phyloP scores from a whole-genome alignment of 2,888 invertebrate genomes.

The Oscheius sp. region DNA sequence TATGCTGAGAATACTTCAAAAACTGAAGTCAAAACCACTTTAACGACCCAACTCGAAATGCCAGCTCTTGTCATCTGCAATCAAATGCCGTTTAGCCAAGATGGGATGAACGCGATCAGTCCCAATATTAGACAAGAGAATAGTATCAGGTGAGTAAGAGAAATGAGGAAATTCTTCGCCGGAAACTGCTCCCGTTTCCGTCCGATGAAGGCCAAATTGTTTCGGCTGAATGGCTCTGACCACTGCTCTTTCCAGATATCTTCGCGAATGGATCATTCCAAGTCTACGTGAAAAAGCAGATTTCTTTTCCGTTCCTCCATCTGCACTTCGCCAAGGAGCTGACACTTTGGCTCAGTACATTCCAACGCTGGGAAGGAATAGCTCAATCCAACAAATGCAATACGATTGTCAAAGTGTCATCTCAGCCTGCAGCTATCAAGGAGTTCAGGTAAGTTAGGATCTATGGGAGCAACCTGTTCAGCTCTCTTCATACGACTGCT shows the following conservation, averaged over 20 bases:
- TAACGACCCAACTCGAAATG: slow-evolving; percentile 43
- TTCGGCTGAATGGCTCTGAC: background rate
- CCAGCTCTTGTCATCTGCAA: slow-evolving; percentile 60
- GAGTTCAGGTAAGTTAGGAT: background rate
- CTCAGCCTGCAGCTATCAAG: slow-evolving; percentile 45
- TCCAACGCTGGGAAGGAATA: slow-evolving; percentile 33
- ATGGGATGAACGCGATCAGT: slow-evolving; percentile 49
- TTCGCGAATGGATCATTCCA: slow-evolving; percentile 58
- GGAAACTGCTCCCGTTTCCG: slow-evolving; percentile 5
- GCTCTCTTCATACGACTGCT: slow-evolving; percentile 47
- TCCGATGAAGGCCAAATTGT: slow-evolving; percentile 13
- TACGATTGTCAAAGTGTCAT: slow-evolving; percentile 54
- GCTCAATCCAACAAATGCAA: slow-evolving; percentile 41
- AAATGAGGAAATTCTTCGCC: background rate
- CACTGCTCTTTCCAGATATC: slow-evolving; percentile 50
- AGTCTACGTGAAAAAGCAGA: slow-evolving; percentile 46
- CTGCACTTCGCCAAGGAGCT: slow-evolving; percentile 32
- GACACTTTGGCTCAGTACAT: slow-evolving; percentile 32
- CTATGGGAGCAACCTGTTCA: too few species aligned
- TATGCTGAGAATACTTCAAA: slow-evolving; percentile 46
- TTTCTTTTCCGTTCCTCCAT: slow-evolving; percentile 32
- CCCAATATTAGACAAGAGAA: slow-evolving; percentile 43
- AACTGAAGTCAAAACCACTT: slow-evolving; percentile 45
- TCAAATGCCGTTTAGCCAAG: slow-evolving; percentile 52
- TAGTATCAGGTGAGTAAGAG: slow-evolving; percentile 33